Evolutionary conservation across 2,797 vertebrate genomes (phyloP).

Genomic region (Microhierax caerulescens): DNA sequence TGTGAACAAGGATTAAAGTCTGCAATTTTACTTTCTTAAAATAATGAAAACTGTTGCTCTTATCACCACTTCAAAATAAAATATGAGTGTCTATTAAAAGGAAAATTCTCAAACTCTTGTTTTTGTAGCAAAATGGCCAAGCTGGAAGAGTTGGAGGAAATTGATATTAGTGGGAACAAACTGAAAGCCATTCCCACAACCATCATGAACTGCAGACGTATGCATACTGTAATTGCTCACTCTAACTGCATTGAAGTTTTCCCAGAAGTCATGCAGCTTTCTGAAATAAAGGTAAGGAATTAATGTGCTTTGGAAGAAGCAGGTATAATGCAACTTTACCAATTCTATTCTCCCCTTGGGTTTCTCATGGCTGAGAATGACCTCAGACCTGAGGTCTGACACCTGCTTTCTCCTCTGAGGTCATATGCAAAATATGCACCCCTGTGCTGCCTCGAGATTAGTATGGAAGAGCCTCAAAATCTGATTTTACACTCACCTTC

Average conservation of each 20-base stretch:
- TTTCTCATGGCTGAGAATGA: not conserved
- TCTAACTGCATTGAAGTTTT: slow-evolving; percentile 97
- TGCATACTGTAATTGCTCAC: slow-evolving; percentile 95
- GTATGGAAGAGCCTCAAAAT: not conserved
- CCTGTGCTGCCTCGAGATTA: not conserved
- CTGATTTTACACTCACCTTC: not conserved
- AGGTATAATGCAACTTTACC: not conserved
- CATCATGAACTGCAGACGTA: slow-evolving; percentile 90
- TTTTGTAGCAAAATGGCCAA: slow-evolving; percentile 96
- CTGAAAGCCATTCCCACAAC: slow-evolving; percentile 96
- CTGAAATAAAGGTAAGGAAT: slow-evolving; percentile 91
- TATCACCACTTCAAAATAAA: not conserved
- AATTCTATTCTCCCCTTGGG: not conserved
- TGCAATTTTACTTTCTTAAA: not conserved
- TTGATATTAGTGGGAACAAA: slow-evolving; percentile 94
- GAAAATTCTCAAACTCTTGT: not conserved
- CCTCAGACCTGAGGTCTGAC: not conserved
- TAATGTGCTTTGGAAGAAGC: not conserved
- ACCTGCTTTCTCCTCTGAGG: not conserved
- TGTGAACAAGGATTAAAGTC: not conserved
- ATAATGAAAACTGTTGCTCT: not conserved
- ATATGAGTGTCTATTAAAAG: not conserved
- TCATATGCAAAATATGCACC: not conserved
- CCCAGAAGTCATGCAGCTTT: slow-evolving; percentile 96
- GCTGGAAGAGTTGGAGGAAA: slow-evolving; percentile 94